phyloP scores from a whole-genome alignment of 2,888 invertebrate species.

The Leistus spinibarbis region DNA sequence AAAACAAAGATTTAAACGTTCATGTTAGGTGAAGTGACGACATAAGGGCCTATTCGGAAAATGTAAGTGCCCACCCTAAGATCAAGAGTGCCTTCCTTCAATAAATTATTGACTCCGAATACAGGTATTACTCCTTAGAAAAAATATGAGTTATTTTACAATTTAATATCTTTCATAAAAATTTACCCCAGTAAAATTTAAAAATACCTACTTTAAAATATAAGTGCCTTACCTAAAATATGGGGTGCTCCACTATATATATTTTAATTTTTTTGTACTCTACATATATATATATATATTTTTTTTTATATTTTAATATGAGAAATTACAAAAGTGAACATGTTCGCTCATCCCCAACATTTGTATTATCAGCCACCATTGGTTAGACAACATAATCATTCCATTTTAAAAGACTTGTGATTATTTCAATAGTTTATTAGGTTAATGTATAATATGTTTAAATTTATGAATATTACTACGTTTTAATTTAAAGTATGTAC shows the following conservation, averaged over 20 bases:
- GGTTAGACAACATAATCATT: constrained; percentile 30
- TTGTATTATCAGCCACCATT: not conserved
- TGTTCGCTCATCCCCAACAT: not conserved
- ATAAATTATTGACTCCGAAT: no score
- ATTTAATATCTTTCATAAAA: not conserved
- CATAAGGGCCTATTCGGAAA: not conserved
- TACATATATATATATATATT: no score
- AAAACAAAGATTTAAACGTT: constrained; percentile 4
- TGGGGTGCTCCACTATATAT: not conserved
- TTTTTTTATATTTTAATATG: no score
- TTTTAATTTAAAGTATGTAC: constrained; percentile 27
- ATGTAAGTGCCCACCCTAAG: not conserved
- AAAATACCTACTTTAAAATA: not conserved
- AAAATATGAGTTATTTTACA: not conserved
- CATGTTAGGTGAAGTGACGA: not conserved
- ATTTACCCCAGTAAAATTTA: no score
- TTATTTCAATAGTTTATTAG: constrained; percentile 13
- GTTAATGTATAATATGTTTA: not conserved
- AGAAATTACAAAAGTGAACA: not conserved
- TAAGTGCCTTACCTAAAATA: not conserved
- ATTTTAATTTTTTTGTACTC: no score
- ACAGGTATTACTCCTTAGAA: not conserved
- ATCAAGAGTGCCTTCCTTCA: no score
- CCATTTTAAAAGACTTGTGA: constrained; percentile 38
- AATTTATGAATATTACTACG: constrained; percentile 19